Evolutionary conservation across 2,797 vertebrate species (phyloP).

Genomic region (Anguilla obscura): DNA sequence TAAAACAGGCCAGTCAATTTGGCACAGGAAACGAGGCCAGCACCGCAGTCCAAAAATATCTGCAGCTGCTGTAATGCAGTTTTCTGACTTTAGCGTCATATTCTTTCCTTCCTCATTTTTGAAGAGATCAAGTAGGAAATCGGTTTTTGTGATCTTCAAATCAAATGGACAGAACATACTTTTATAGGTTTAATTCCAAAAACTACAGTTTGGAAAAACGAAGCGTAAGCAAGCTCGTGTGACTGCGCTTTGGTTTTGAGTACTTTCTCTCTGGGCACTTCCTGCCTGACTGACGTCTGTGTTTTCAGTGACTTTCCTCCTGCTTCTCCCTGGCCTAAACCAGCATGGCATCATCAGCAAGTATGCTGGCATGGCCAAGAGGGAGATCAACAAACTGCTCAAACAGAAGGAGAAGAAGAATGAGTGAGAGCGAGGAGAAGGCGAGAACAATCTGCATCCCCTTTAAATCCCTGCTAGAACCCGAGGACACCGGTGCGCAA

Average conservation of each 20-base stretch:
- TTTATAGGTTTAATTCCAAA: neutral
- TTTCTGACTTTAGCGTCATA: conserved; percentile 2
- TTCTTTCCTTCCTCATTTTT: neutral
- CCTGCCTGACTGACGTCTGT: neutral
- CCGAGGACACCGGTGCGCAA: neutral
- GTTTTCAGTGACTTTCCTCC: conserved; percentile 58
- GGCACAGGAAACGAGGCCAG: conserved; percentile 20
- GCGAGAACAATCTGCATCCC: neutral
- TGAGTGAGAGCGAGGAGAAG: conserved; percentile 56
- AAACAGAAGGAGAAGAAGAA: conserved; percentile 84
- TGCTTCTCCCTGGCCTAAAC: conserved; percentile 79
- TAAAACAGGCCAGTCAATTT: conserved; percentile 28
- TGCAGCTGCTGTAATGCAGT: neutral
- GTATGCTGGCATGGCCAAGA: conserved; percentile 77
- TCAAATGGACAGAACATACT: neutral
- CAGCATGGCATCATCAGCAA: conserved; percentile 78
- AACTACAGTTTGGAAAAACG: neutral
- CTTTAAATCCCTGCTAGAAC: neutral
- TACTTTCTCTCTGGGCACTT: neutral
- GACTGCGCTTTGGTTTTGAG: neutral
- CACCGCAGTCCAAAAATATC: conserved; percentile 21
- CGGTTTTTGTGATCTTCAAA: neutral
- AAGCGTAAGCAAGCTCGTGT: neutral
- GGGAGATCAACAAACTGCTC: conserved; percentile 80
- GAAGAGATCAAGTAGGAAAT: neutral